Evolutionary conservation across 2,113 vertebrate genomes (phyloP).

Genomic region (Anhinga rufa): DNA sequence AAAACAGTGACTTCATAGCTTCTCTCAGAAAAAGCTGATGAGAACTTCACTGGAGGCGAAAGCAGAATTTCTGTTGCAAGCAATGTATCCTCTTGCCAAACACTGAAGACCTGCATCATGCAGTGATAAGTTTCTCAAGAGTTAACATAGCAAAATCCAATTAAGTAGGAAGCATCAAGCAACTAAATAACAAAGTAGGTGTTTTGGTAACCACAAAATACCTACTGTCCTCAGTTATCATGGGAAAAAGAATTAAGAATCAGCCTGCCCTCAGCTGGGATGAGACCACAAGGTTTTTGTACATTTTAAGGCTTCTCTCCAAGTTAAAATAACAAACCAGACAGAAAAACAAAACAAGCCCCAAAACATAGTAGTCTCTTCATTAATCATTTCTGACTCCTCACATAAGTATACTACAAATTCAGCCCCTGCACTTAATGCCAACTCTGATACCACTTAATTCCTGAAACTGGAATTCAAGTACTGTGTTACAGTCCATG

Average conservation of each 20-base stretch:
- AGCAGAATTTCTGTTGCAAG: background rate
- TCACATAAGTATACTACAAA: background rate
- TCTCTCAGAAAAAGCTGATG: background rate
- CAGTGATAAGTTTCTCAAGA: background rate
- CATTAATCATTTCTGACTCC: background rate
- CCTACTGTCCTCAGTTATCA: background rate
- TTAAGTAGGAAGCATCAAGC: background rate
- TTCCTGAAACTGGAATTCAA: background rate
- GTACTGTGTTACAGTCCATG: background rate
- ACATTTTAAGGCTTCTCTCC: background rate
- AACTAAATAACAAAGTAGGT: background rate
- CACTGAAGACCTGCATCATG: background rate
- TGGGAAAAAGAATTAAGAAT: background rate
- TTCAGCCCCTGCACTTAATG: background rate
- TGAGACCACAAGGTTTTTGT: background rate
- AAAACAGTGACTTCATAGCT: background rate
- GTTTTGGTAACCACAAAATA: background rate
- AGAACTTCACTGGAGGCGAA: background rate
- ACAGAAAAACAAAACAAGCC: background rate
- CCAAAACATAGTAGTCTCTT: background rate
- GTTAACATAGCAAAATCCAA: background rate
- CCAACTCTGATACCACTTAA: background rate
- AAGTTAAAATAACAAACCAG: background rate
- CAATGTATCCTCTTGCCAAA: background rate
- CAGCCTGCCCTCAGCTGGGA: background rate